Base-by-base conservation (phyloP, 2,113 vertebrate genomes). In the Calyptommatus sinebrachiatus region DNA sequence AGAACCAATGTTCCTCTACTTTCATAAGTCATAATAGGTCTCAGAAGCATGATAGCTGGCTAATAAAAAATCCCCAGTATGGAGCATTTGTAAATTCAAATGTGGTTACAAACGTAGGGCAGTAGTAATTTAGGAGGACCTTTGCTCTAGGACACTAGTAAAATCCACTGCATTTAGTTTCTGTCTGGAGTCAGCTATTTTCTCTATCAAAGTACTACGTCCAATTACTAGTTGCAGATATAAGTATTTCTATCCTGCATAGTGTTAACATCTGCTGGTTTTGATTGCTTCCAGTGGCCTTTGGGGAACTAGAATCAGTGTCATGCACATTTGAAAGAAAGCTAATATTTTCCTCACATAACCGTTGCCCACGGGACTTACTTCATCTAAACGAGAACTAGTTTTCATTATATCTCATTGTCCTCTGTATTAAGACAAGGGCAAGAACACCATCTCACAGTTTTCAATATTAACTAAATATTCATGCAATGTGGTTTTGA, bases 381-480 rank as follows among this genome's bases (percentile, higher is more conserved):
- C 1, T 72, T 76, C 5, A 73, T 50, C 24, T 81, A 60, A 5
- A 72, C 3, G 31, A 24, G 60, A 81, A 57, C 76, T 75, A 1
- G 0, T 79, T 83, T 86, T 80, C 20, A 65, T 50, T 7, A 22
- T 48, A 71, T 84, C 81, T 20, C 65, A 41, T 61, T 79, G n/a
- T 75, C 5, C 63, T 57, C 53, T 75, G 74, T n/a, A 53, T 6
- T 78, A 73, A 16, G 35, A 65, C 26, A 26, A 67, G 18, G 46
- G 1, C 10, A 84, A 71, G 24, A 1, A 3, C 1, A 2, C 12
- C 74, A 88, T 11, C 20, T 77, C 63, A 79, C 22, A 4, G 3
- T 77, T 82, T 84, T 75, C 0, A 24, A 29, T 73, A 45, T 41
- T 71, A 75, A 77, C 41, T 75, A 83, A 86, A 86, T 83, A 71